Conservation (phyloP, 2,797 vertebrate species). For the Momotus momota region DNA sequence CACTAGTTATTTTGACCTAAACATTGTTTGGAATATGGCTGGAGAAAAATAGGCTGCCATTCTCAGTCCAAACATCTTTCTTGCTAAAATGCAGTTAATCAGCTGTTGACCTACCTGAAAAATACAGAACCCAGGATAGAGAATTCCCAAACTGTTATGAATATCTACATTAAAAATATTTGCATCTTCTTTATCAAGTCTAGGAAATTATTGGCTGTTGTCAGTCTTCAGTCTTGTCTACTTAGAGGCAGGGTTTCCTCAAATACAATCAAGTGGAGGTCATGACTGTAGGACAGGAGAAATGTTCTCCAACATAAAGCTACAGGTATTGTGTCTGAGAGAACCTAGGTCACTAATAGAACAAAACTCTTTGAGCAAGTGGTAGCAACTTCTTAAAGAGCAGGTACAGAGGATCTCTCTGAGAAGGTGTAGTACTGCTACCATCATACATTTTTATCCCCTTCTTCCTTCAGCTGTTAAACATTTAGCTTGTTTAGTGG, state of each 20-base stretch:
- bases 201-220: background rate
- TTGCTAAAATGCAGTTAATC: background rate
- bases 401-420: background rate
- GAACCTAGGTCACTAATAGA: background rate
- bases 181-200: background rate
- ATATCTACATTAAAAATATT: background rate
- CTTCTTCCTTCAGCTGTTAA: background rate
- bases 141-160: background rate
- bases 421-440: background rate
- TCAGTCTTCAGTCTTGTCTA: background rate
- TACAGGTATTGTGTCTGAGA: background rate
- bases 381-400: background rate
- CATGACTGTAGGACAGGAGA: background rate
- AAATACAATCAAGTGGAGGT: background rate
- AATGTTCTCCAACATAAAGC: background rate
- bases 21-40: background rate
- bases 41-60: background rate
- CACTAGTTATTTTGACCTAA: background rate
- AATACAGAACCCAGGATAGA: background rate
- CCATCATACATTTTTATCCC: background rate
- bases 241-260: background rate
- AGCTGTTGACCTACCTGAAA: conserved; percentile 6
- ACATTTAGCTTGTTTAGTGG: background rate
- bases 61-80: background rate
- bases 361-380: background rate